Percentiles rank a stretch among this genome's conserved stretches.
Evolutionary conservation across 2,113 vertebrate genomes (phyloP).

Genomic region (Artemisiospiza belli): DNA sequence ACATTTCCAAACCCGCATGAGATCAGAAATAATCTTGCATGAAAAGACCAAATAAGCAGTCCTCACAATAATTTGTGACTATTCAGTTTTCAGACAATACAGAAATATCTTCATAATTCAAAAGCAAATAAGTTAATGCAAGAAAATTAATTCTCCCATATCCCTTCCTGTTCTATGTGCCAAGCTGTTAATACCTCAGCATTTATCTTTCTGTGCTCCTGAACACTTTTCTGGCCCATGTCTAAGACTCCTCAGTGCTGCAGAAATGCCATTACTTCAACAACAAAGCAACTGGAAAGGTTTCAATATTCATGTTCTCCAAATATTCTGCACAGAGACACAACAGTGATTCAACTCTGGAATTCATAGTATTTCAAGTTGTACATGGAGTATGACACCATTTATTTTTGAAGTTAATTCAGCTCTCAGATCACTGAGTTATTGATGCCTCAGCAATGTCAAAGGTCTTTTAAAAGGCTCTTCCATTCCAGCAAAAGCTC

Average conservation of each 20-base stretch:
- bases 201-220: neutral
- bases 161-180: neutral
- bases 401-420: neutral
- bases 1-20: neutral
- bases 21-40: neutral
- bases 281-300: neutral
- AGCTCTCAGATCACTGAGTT: neutral
- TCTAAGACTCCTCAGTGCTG: neutral
- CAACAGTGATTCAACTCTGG: neutral
- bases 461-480: neutral
- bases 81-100: conserved; percentile 18
- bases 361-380: neutral
- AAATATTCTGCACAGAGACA: neutral
- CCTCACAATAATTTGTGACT: neutral
- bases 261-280: neutral
- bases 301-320: neutral
- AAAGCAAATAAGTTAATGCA: conserved; percentile 3
- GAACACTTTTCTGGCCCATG: neutral
- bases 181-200: neutral
- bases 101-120: conserved; percentile 2
- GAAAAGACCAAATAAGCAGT: neutral
- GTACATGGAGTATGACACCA: neutral
- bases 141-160: neutral
- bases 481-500: neutral
- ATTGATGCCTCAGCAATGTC: neutral